Evolutionary conservation across 2,113 vertebrate species (phyloP), one percentile per base, ranked within the genome.

Genomic region (Oryzias woworae): DNA sequence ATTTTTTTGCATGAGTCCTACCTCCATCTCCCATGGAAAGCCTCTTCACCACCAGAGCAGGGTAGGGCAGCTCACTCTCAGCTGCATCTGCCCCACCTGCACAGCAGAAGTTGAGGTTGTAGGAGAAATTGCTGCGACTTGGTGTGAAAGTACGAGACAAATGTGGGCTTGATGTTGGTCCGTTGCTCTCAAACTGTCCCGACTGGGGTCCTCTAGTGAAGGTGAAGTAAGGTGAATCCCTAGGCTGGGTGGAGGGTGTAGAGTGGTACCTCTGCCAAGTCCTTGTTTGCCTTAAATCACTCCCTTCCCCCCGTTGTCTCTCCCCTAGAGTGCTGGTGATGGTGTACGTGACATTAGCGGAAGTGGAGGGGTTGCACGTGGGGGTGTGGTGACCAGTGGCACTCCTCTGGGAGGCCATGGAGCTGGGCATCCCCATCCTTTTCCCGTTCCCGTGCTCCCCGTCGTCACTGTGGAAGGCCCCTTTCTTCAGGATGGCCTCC

Each of bases 401-500:
- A 7, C 0, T 50, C 1, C 2, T 43, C 0, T 86, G 87, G 0
- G 87, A 85, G 0, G 49, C 14, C 0, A 51, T 51, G 1, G 84
- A 83, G 7, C 47, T 72, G 0, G 56, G 24, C 73, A 66, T 55
- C 41, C 72, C 65, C 16, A 26, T 7, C 18, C 60, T 71, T 51
- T 41, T 41, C 14, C 22, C 63, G 0, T 0, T 47, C 18, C 0
- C 36, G 3, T 0, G 51, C 46, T 45, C 75, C 49, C 3, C 80
- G 17, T 53, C 22, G 22, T 77, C 22, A 2, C 7, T 1, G 31
- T 76, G 83, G 14, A 81, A 15, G 0, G 84, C 57, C 42, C 88
- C 89, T 31, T 90, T 94, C 81, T 92, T 94, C 66, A 95, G 80
- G 22, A 94, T 80, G 62, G 89, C 92, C 49, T 95, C 94, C 69